phyloP scores from a whole-genome alignment of 2,113 vertebrate genomes.

The Chionodraco myersi region DNA sequence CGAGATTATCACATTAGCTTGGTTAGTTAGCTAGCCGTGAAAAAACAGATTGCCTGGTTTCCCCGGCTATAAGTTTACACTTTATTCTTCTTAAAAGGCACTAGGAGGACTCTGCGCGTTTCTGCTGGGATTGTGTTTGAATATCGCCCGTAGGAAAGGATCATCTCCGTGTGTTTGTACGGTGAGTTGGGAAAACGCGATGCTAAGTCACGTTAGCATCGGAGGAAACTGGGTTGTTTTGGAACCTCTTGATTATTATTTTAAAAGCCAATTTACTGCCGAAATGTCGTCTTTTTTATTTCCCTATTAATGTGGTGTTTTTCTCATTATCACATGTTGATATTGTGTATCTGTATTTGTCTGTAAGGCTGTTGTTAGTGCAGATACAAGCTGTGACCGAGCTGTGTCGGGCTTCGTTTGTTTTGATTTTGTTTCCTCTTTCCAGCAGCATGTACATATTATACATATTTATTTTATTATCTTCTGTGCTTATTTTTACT shows the following conservation, averaged over 20 bases:
- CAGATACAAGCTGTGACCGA: slow-evolving; percentile 64
- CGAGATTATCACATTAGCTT: slow-evolving; percentile 72
- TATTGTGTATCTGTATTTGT: background rate
- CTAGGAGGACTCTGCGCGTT: background rate
- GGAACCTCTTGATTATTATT: slow-evolving; percentile 14
- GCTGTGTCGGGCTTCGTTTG: slow-evolving; percentile 69
- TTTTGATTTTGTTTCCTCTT: no score
- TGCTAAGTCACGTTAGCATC: slow-evolving; percentile 59
- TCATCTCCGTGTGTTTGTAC: slow-evolving; percentile 50
- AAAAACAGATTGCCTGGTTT: slow-evolving; percentile 23
- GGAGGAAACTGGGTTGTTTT: slow-evolving; percentile 75
- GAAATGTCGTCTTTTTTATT: background rate
- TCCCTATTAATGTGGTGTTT: background rate
- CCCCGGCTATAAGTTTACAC: background rate
- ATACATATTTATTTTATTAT: no score
- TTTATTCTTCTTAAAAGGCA: slow-evolving; percentile 3
- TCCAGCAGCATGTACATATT: no score
- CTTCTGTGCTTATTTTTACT: no score
- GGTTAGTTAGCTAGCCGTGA: slow-evolving; percentile 64
- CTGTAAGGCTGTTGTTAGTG: slow-evolving; percentile 37
- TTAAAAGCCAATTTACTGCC: background rate
- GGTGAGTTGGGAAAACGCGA: slow-evolving; percentile 57
- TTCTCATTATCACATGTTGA: background rate
- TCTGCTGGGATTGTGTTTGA: background rate
- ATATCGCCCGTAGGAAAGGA: slow-evolving; percentile 29